Conservation (phyloP, 2,888 invertebrate species). For the Digitonthophagus gazella region DNA sequence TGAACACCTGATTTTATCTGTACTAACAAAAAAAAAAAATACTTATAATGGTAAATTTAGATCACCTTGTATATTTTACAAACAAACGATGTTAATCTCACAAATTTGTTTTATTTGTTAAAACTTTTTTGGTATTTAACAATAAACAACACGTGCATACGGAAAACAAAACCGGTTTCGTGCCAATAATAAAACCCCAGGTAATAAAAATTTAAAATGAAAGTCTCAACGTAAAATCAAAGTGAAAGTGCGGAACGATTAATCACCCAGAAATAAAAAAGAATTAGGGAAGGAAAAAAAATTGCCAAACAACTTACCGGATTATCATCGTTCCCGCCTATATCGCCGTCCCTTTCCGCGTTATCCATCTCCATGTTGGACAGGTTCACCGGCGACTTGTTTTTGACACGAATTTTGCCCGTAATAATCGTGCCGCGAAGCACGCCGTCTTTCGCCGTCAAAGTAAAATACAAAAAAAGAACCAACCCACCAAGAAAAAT, state of each 20-base stretch:
- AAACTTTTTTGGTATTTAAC: too few relatives aligned
- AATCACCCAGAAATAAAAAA: not conserved
- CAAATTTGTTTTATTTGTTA: too few relatives aligned
- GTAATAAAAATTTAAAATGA: too few relatives aligned
- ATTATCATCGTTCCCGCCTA: constrained; percentile 64
- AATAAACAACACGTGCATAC: too few relatives aligned
- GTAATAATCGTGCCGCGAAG: constrained; percentile 30
- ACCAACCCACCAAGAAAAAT: constrained; percentile 23
- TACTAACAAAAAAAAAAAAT: too few relatives aligned
- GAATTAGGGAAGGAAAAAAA: not conserved
- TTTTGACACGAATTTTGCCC: constrained; percentile 86
- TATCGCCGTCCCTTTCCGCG: constrained; percentile 65
- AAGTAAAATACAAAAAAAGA: constrained; percentile 33
- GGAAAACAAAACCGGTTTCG: too few relatives aligned
- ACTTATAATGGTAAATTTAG: too few relatives aligned
- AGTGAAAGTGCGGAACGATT: not conserved
- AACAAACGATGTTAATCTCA: too few relatives aligned
- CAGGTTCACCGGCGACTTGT: constrained; percentile 63
- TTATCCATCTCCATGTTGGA: constrained; percentile 65
- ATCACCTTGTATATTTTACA: too few relatives aligned
- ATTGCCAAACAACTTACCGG: constrained; percentile 45
- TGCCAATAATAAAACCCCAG: too few relatives aligned
- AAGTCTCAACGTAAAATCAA: too few relatives aligned
- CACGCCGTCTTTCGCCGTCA: constrained; percentile 45
- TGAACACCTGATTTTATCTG: too few relatives aligned